phyloP scores from a whole-genome alignment of 2,797 vertebrate species.

The Glyptemys insculpta region DNA sequence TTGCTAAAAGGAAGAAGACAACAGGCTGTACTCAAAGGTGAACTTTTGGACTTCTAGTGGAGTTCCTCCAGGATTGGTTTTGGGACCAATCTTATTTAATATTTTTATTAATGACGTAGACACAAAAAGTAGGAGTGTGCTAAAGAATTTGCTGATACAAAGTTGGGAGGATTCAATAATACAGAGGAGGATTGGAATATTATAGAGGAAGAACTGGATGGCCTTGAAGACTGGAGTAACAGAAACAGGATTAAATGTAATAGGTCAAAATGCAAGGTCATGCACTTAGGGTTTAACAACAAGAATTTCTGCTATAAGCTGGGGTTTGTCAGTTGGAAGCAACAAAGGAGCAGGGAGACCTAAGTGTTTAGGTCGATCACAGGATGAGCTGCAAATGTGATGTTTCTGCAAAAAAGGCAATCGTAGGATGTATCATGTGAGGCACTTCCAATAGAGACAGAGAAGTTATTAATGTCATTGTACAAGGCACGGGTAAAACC shows the following conservation, averaged over 20 bases:
- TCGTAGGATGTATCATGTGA: too few relatives aligned
- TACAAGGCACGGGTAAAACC: not conserved
- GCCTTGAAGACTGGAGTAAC: not conserved
- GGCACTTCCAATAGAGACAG: too few relatives aligned
- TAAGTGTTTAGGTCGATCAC: not conserved
- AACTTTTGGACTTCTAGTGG: not conserved
- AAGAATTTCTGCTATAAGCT: not conserved
- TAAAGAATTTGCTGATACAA: not conserved
- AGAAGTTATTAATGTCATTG: not conserved
- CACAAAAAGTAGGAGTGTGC: not conserved
- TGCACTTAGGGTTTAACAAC: not conserved
- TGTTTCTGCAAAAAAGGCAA: not conserved
- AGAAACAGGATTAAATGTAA: not conserved
- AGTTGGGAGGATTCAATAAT: not conserved
- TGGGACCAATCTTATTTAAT: not conserved
- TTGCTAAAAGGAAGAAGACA: not conserved
- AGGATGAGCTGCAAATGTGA: not conserved
- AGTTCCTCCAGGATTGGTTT: not conserved
- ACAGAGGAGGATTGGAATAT: not conserved
- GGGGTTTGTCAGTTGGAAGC: not conserved
- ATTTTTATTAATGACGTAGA: not conserved
- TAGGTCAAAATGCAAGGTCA: not conserved
- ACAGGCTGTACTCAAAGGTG: not conserved
- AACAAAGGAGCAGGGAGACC: not conserved
- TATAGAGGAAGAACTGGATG: not conserved